Evolutionary conservation across 2,888 invertebrate species (phyloP), one percentile per base, ranked within the genome.

Genomic region (Apocheima hispidaria): DNA sequence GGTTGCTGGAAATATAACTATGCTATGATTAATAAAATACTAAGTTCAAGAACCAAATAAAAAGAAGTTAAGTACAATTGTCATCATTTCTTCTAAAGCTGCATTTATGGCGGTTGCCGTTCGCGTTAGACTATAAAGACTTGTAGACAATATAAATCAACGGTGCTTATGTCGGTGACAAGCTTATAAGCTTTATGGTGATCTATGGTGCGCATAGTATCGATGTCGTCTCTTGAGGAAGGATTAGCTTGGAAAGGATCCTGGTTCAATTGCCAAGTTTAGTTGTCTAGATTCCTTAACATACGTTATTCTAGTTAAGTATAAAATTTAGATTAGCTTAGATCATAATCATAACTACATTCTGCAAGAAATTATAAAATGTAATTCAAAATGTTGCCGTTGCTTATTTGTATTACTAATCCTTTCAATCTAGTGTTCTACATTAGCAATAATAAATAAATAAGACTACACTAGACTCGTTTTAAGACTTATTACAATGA

Each of bases 111-210:
- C 20, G 51, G 40, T 56, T 23, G 5, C 12, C 4, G 35, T 56
- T 35, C 7, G 52, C 55, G 46, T 30, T 41, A 51, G 40, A 30
- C 51, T 28, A 33, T 14, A 40, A 44, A 35, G 46, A n/a, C 46
- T 50, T 26, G 50, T 43, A 56, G 61, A 56, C 61, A 56, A 36
- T 52, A 61, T 61, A 61, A 61, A 61, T 61, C 55, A 56, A 46
- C 16, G 9, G 30, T 26, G 51, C 51, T 56, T 46, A 60, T 41
- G 36, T 33, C 60, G n/a, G 56, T 26, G 61, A 56, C 41, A 40
- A 40, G 44, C 38, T 40, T 52, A 40, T 56, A 52, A 48, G 61
- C 60, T 60, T 55, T 51, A 60, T 55, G 38, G 40, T 55, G 55
- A 55, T 60, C 30, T 55, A 60, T 55, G 36, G 54, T 9, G n/a